Conservation (phyloP, 53 echinoderm and acorn worm species). For the Antedon mediterranea region DNA sequence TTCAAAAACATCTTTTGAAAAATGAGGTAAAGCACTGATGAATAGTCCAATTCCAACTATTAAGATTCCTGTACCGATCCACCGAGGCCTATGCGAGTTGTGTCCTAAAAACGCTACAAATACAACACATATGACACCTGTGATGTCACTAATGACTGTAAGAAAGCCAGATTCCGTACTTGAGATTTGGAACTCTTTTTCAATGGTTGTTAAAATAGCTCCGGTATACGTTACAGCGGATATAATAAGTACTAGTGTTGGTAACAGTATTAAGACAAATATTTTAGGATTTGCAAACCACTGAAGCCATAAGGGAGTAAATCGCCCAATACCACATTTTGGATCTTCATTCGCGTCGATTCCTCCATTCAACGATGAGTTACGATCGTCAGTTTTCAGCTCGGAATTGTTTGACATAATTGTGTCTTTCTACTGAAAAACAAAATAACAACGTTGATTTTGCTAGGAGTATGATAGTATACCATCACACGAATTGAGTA, state of each 20-base stretch:
- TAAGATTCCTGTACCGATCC: constrained; percentile 31
- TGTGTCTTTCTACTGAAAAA: too few species aligned
- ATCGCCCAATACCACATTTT: constrained; percentile 21
- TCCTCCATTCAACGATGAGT: not conserved
- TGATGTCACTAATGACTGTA: constrained; percentile 26
- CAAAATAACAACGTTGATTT: too few species aligned
- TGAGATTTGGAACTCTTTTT: constrained; percentile 42
- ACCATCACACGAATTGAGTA: too few species aligned
- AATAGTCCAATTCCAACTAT: constrained; percentile 25
- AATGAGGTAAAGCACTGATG: constrained; percentile 41
- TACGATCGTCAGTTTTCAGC: not conserved
- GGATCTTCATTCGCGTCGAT: not conserved
- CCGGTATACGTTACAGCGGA: constrained; percentile 16
- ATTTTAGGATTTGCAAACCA: constrained; percentile 26
- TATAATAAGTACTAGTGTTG: constrained; percentile 8
- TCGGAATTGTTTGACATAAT: too few species aligned
- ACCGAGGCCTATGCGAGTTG: constrained; percentile 35
- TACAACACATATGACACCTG: constrained; percentile 26
- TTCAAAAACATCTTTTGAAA: not conserved
- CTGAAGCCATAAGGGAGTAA: constrained; percentile 8
- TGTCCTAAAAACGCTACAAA: constrained; percentile 49
- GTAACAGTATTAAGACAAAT: constrained; percentile 14
- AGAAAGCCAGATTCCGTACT: constrained; percentile 38
- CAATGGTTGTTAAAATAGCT: constrained; percentile 32
- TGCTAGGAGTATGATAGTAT: too few species aligned